Conservation (phyloP, 1,140 invertebrate genomes). For the Drosophila micromelanica region DNA sequence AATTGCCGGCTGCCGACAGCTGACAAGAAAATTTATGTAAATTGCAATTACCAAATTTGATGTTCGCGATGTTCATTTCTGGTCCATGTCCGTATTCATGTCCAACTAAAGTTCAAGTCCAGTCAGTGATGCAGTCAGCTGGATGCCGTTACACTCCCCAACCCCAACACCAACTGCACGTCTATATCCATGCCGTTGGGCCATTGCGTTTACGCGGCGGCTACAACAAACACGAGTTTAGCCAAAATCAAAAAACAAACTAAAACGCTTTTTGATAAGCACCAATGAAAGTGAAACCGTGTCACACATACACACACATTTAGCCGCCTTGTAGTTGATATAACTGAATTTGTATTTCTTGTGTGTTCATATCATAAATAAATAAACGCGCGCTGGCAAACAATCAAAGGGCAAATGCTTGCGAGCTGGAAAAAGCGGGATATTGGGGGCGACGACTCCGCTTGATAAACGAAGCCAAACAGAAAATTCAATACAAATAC, state of each 20-base stretch:
- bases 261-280: conserved; percentile 25
- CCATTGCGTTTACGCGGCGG: conserved; percentile 19
- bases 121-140: neutral
- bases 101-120: neutral
- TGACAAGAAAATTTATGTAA: conserved; percentile 47
- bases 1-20: conserved; percentile 44
- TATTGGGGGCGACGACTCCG: neutral
- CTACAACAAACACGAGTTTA: conserved; percentile 32
- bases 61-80: neutral
- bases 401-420: conserved; percentile 23
- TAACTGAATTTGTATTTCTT: conserved; percentile 16
- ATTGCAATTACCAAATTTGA: conserved; percentile 42
- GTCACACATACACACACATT: conserved; percentile 26
- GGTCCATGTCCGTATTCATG: neutral
- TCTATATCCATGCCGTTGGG: neutral
- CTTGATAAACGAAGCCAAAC: conserved; percentile 26
- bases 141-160: conserved; percentile 1
- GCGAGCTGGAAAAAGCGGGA: neutral
- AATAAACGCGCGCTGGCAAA: conserved; percentile 24
- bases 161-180: neutral
- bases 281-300: conserved; percentile 45
- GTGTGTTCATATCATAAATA: conserved; percentile 43
- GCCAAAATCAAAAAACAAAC: conserved; percentile 1
- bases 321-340: neutral
- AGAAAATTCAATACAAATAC: conserved; percentile 19